Evolutionary conservation across 2,113 vertebrate species (phyloP), one percentile per base, ranked within the genome.

Genomic region (Ia io): DNA sequence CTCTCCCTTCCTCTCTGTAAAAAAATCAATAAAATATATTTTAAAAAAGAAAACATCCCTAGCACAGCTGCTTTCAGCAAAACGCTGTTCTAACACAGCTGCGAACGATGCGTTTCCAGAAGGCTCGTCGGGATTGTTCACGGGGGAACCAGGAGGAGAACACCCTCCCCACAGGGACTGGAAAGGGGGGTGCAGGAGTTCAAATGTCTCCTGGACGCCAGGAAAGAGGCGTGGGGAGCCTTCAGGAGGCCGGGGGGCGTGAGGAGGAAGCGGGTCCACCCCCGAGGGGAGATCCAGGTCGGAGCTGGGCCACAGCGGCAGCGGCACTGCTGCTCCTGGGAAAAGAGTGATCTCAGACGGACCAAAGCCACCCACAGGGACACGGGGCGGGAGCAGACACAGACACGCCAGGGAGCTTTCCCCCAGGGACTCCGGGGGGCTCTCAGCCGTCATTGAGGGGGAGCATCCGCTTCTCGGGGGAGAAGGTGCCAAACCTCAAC

Each of bases 51-150:
- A 92, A 88, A 76, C 76, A 94, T 69, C 82, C 69, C 40, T 82
- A 94, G 70, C 83, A 44, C 16, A 73, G 74, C 56, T 40, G 16
- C 69, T 97, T 88, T 69, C 88, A 80, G 86, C 47, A 80, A 95
- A 94, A 30, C 80, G 51, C 59, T 90, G 11, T n/a, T 78, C 76
- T 88, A 84, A 69, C 93, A 37, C 87, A 84, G 92, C 83, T 92
- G 44, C 65, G 51, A 94, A 93, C 61, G 67, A 94, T 35, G n/a
- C 79, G 70, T 91, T 96, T 94, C 80, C 77, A 85, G 93, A 74
- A 90, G n/a, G 47, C 79, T 96, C 79, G 42, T 8, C 2, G 4
- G 61, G 28, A 83, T 93, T 94, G 88, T 84, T 93, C 84, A 76
- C 30, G 87, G 59, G 61, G n/a, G 44, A 96, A 37, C 23, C 53